phyloP scores from a whole-genome alignment of 2,888 invertebrate genomes.

The Polydrusus pterygomalis region DNA sequence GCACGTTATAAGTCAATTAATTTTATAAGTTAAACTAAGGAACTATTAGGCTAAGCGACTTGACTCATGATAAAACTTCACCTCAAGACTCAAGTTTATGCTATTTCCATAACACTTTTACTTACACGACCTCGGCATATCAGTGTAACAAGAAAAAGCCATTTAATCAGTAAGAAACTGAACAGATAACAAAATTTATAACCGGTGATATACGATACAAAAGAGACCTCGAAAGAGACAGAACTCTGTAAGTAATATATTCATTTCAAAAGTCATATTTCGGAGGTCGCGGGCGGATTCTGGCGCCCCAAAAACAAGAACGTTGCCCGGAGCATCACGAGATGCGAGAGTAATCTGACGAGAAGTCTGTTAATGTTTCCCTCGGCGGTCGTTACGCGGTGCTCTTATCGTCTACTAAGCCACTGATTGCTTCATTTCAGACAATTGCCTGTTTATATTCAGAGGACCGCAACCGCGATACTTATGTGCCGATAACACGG shows the following conservation, averaged over 20 bases:
- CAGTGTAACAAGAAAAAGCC: no score
- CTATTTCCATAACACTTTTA: no score
- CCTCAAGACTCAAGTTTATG: no score
- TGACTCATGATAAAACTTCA: no score
- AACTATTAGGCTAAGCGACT: no score
- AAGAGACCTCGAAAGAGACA: conserved; percentile 44
- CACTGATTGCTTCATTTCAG: conserved; percentile 74
- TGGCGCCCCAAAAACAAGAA: conserved; percentile 38
- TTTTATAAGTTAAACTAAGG: no score
- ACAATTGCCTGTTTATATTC: conserved; percentile 74
- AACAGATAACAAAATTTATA: conserved; percentile 34
- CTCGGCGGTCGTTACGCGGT: conserved; percentile 72
- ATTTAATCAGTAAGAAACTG: no score
- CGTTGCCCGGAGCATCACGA: conserved; percentile 62
- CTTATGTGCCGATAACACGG: conserved; percentile 62
- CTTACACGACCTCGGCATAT: no score
- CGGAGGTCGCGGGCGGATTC: conserved; percentile 44
- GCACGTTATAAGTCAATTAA: no score
- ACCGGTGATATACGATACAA: conserved; percentile 40
- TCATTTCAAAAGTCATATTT: conserved; percentile 56
- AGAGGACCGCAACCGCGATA: conserved; percentile 70
- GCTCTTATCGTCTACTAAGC: conserved; percentile 73
- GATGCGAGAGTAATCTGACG: conserved; percentile 73
- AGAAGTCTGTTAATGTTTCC: conserved; percentile 74
- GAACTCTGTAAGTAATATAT: conserved; percentile 52